Evolutionary conservation across 1,140 invertebrate genomes (phyloP).

Genomic region (Rhizoglyphus robini): DNA sequence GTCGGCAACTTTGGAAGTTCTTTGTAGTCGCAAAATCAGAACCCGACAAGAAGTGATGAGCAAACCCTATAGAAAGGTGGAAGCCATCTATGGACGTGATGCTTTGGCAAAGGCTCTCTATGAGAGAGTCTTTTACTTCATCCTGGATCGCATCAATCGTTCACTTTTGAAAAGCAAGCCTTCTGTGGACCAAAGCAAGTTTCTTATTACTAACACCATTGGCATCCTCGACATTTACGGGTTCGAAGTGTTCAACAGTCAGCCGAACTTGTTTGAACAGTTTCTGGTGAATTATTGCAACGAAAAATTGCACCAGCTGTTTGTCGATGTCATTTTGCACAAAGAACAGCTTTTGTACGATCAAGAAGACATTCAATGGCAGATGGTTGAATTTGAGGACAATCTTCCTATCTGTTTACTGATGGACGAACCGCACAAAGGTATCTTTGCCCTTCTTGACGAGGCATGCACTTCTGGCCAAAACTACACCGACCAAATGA

Average conservation of each 20-base stretch:
- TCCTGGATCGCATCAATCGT: conserved; percentile 78
- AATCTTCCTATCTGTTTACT: conserved; percentile 32
- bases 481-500: conserved; percentile 74
- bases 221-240: conserved; percentile 92
- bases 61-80: conserved; percentile 76
- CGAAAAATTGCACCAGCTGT: conserved; percentile 68
- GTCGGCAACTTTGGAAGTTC: conserved; percentile 56
- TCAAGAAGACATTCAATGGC: conserved; percentile 55
- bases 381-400: conserved; percentile 43
- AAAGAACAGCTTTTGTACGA: conserved; percentile 71
- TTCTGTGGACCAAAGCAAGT: too few relatives aligned
- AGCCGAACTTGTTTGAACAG: conserved; percentile 45
- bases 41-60: conserved; percentile 87
- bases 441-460: conserved; percentile 68
- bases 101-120: conserved; percentile 83
- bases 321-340: conserved; percentile 50
- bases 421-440: conserved; percentile 59
- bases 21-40: conserved; percentile 81
- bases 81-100: conserved; percentile 69
- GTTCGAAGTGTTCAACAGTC: conserved; percentile 87
- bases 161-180: conserved; percentile 78
- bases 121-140: conserved; percentile 74
- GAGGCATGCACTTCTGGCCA: conserved; percentile 85
- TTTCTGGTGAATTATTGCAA: conserved; percentile 81
- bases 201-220: conserved; percentile 66